Percentiles rank a stretch among this genome's conserved stretches.
These are phyloP conservation scores for Morbakka virulenta DNA, from an alignment of 30 jellyfish, hydroid and myxozoan species.

Conservation along the genomic window DNA sequence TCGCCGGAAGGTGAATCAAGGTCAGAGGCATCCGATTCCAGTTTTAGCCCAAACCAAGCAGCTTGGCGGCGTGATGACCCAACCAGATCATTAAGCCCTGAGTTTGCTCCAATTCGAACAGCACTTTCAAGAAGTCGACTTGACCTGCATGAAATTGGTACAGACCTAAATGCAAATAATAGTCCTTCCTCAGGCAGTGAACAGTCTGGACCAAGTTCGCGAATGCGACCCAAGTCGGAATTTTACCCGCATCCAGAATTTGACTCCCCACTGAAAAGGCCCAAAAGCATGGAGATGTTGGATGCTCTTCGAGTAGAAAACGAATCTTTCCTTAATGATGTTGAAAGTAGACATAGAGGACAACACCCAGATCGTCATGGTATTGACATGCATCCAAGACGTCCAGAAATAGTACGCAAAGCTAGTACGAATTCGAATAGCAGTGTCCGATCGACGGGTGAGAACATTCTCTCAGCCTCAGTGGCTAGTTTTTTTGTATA, in stretches of 20 bases:
- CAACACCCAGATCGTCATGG: not conserved
- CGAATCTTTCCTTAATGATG: conserved; percentile 1
- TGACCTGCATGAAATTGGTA: conserved; percentile 49
- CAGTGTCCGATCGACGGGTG: not conserved
- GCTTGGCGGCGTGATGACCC: not conserved
- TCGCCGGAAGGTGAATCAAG: conserved; percentile 59
- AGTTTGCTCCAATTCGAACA: conserved; percentile 79
- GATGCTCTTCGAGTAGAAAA: not conserved
- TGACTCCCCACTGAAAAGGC: conserved; percentile 24
- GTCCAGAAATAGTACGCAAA: not conserved
- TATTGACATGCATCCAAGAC: not conserved
- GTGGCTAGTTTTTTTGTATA: too few species aligned
- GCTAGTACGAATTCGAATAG: not conserved
- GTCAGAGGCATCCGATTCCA: conserved; percentile 66
- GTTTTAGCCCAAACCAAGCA: conserved; percentile 56
- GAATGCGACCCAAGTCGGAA: conserved; percentile 60
- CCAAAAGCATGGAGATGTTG: conserved; percentile 55
- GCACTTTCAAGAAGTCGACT: conserved; percentile 83
- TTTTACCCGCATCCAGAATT: conserved; percentile 35
- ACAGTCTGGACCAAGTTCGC: conserved; percentile 27
- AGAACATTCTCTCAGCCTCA: too few species aligned
- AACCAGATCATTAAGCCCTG: conserved; percentile 22
- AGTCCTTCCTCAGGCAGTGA: conserved; percentile 54
- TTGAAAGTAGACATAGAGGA: not conserved
- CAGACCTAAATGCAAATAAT: not conserved